Base-by-base conservation (phyloP, 2,797 vertebrate genomes). In the Lophotriccus pileatus region DNA sequence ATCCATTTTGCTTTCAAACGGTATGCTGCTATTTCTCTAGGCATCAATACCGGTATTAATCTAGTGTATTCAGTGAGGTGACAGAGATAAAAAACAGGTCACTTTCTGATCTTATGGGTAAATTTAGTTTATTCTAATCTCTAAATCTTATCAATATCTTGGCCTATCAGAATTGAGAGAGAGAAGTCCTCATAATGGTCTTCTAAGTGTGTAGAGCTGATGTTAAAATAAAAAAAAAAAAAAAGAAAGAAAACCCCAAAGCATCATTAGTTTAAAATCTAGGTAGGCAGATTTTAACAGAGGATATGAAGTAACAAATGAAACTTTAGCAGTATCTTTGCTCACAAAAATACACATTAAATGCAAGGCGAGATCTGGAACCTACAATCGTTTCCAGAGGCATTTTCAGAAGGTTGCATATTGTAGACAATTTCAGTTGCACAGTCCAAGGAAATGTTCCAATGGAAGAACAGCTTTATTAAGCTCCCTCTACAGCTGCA, bases 401-500 rank as follows among this genome's bases (percentile, higher is more conserved):
- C 80, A 83, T 89, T 81, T 90, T 17, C 59, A 85, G 44, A 67
- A 83, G 32, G 39, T 76, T 55, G n/a, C 1, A 46, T 28, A 55
- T 14, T 52, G 14, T 67, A 87, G 58, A 58, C 37, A 69, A 52
- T 87, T 58, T 69, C 34, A 62, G 16, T 39, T 55, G 6, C 34
- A 32, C 11, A 52, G 32, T 49, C 43, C 55, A 69, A 82, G 44
- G 17, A 73, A 67, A 76, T 9, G 28, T 12, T 69, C 34, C 83
- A 69, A 34, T 28, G n/a, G 39, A 82, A 84, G 36, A 73, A 17
- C 9, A 67, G 64, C 32, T 82, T 87, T 87, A 69, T 63, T 24
- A 73, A 92, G 43, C 30, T 62, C 39, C 32, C 2, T 80, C 59
- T 73, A 63, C 49, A 90, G 72, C 81, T 85, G 55, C 74, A 92